These are phyloP conservation scores for Bombus sylvicola DNA, from an alignment of 1,140 invertebrate species.

Conservation along the genomic window DNA sequence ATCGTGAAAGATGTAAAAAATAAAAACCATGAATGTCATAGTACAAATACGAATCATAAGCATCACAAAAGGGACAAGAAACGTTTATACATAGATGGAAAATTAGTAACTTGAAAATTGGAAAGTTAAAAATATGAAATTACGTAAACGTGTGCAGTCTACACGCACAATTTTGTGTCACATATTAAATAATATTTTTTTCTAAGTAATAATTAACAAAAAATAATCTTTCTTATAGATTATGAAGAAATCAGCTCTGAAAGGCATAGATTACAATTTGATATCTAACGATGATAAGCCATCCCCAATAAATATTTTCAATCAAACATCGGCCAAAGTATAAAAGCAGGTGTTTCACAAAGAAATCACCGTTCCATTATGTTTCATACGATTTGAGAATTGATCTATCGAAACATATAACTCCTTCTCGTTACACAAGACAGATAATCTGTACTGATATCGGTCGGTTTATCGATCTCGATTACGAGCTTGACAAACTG, in stretches of 20 bases:
- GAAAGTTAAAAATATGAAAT: no score
- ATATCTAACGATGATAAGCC: background rate
- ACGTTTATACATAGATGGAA: no score
- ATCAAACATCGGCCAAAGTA: background rate
- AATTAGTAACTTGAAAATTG: no score
- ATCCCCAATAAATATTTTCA: background rate
- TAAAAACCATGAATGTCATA: background rate
- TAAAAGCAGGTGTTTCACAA: background rate
- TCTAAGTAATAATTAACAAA: no score
- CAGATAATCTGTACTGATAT: background rate
- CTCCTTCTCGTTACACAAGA: background rate
- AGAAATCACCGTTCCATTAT: background rate
- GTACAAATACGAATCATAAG: no score
- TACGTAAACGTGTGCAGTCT: no score
- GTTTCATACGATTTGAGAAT: background rate
- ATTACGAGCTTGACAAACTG: background rate
- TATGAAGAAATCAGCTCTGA: background rate
- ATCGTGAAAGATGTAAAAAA: background rate
- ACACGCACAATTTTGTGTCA: no score
- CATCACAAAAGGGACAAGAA: no score
- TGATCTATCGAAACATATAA: background rate
- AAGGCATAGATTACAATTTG: background rate
- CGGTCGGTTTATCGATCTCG: slow-evolving; percentile 2
- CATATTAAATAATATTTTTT: no score
- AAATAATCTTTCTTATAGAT: no score